Conservation (phyloP, 2,797 vertebrate genomes). For the Numenius phaeopus region DNA sequence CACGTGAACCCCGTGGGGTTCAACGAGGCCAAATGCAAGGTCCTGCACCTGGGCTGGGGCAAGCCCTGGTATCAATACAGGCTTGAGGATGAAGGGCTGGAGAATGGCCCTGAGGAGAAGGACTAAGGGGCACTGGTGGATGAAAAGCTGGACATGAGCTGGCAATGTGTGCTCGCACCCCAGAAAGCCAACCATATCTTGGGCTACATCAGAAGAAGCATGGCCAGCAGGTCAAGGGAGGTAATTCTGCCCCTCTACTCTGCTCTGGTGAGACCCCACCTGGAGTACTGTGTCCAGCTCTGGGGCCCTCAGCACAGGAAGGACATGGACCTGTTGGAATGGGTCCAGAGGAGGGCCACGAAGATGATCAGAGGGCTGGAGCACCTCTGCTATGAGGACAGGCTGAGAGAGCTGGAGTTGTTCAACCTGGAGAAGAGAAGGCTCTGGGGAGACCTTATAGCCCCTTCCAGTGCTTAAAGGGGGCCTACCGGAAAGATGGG, state of each 20-base stretch:
- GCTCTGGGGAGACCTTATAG: not conserved
- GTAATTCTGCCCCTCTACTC: not conserved
- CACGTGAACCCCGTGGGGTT: not conserved
- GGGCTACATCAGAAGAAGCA: not conserved
- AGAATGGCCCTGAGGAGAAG: not conserved
- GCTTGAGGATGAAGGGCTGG: not conserved
- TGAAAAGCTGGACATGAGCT: not conserved
- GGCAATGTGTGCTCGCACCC: not conserved
- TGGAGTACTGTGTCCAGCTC: not conserved
- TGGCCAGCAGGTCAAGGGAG: not conserved
- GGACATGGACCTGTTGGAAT: not conserved
- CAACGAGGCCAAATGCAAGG: not conserved
- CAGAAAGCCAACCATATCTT: not conserved
- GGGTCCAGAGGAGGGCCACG: not conserved
- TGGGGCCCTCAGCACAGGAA: not conserved
- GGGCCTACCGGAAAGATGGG: not conserved
- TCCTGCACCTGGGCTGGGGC: not conserved
- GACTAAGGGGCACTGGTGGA: not conserved
- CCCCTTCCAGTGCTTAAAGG: not conserved
- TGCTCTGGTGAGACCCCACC: not conserved
- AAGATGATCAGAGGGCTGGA: not conserved
- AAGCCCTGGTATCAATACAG: fast-evolving
- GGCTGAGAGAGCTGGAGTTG: not conserved
- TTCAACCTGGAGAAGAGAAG: not conserved
- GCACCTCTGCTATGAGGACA: not conserved